Conservation (phyloP, 2,113 vertebrate species). For the Pandion haliaetus region DNA sequence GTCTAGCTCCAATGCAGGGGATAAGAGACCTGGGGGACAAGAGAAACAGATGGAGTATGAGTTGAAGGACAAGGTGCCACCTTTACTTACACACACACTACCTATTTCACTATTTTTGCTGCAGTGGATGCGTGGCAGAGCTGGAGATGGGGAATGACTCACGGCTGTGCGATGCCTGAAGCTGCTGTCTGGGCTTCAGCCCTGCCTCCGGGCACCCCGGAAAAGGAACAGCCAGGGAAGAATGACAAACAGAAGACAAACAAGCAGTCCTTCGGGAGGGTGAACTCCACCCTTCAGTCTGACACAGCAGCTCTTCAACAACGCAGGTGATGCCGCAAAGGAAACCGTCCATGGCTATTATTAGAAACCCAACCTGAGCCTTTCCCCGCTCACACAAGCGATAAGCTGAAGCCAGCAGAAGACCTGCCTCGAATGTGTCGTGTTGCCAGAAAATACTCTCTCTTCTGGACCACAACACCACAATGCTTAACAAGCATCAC, state of each 20-base stretch:
- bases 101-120: background rate
- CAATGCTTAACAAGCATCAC: background rate
- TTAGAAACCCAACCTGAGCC: background rate
- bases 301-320: background rate
- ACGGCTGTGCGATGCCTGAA: rapidly evolving
- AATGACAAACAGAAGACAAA: background rate
- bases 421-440: background rate
- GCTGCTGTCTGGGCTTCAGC: background rate
- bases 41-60: background rate
- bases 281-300: background rate
- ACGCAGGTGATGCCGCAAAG: background rate
- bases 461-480: background rate
- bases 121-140: background rate
- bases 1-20: background rate
- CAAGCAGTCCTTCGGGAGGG: background rate
- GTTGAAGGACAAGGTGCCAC: background rate
- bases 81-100: background rate
- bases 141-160: background rate
- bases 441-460: background rate
- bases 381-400: background rate
- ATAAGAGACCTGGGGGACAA: background rate
- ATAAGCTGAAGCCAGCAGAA: background rate
- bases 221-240: background rate
- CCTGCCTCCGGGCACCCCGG: background rate
- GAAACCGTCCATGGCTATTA: background rate